Base-by-base conservation (phyloP, 92 coral and sea anemone genomes). In the Palythoa grandis region DNA sequence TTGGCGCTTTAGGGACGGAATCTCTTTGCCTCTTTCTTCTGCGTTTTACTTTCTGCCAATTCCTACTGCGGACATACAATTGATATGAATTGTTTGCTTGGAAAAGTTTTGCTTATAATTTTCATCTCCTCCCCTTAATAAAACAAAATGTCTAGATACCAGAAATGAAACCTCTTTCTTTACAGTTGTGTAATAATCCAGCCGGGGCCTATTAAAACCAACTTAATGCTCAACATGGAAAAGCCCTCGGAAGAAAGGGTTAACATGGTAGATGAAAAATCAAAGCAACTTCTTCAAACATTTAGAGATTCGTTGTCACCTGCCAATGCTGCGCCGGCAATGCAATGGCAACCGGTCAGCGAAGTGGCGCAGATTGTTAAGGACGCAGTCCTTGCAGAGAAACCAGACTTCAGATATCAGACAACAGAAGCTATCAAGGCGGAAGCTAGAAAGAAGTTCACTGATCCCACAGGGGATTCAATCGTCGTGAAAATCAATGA, bases 381-480 rank as follows among this genome's bases (percentile, higher is more conserved):
- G 54, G 47, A 37, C n/a, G 83, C 83, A 23, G n/a, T 78, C 58
- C 20, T 60, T 24, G 83, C 83, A 19, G 83, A 78, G 52, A 78
- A 78, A 25, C 83, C 83, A 11, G 48, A 58, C 16, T 78, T 78
- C 71, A 57, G 83, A n/a, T n/a, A n/a, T n/a, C n/a, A n/a, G n/a
- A n/a, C n/a, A n/a, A n/a, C n/a, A n/a, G n/a, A n/a, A n/a, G n/a
- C n/a, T n/a, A n/a, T n/a, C n/a, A n/a, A n/a, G n/a, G n/a, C n/a
- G n/a, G n/a, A n/a, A n/a, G n/a, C n/a, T n/a, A n/a, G n/a, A n/a
- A n/a, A n/a, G n/a, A n/a, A n/a, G n/a, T n/a, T n/a, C n/a, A n/a
- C n/a, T n/a, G 83, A 78, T 11, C 83, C 83, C 4, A 78, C 83
- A 17, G 83, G 83, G 1, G 67, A 61, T 38, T 78, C 83, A 2